These are phyloP conservation scores for Lacerta viridis DNA, from an alignment of 2,797 vertebrate genomes.

Conservation along the genomic window DNA sequence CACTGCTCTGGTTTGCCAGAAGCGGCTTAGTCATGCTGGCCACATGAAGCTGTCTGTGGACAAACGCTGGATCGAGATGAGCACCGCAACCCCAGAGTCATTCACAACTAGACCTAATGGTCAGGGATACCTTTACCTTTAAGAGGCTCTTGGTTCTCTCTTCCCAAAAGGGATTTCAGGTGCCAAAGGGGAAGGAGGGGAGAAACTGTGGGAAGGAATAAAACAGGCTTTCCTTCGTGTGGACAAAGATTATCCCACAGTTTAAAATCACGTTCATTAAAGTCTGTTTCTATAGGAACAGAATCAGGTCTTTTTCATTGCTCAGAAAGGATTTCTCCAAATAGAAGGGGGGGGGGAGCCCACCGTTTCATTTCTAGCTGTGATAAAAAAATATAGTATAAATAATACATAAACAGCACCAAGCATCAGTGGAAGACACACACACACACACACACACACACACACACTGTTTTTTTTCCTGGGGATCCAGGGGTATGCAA, in stretches of 20 bases:
- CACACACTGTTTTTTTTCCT: no score
- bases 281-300: not conserved
- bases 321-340: not conserved
- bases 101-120: no score
- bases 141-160: not conserved
- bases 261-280: constrained; percentile 5
- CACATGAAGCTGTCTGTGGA: no score
- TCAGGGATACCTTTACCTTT: no score
- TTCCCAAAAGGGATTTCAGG: not conserved
- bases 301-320: not conserved
- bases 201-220: not conserved
- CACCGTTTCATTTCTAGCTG: not conserved
- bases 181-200: not conserved
- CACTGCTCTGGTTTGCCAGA: no score
- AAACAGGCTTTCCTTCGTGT: not conserved
- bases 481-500: no score
- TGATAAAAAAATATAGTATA: constrained; percentile 36
- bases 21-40: no score
- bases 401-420: constrained; percentile 32
- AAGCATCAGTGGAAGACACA: not conserved
- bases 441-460: no score
- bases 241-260: constrained; percentile 5
- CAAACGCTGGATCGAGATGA: no score
- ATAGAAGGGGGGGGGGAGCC: not conserved
- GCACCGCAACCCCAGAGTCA: no score